Base-by-base conservation (phyloP, 2,113 vertebrate species). In the Cranoglanis bouderius region DNA sequence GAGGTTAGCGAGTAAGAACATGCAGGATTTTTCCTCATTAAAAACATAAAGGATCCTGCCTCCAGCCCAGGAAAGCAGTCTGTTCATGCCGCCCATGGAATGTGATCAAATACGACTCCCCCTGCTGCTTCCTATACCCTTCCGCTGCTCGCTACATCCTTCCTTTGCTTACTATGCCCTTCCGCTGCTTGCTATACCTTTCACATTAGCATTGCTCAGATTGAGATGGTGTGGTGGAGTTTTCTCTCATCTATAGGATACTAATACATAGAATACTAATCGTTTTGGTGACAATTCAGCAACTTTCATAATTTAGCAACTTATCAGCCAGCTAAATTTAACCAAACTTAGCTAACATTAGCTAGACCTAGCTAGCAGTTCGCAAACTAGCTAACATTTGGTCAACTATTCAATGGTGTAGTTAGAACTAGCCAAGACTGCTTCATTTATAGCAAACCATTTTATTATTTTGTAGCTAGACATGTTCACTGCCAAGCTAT, bases 1-100 rank as follows among this genome's bases (percentile, higher is more conserved):
- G 46, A 85, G 75, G 81, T 85, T 88, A 85, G 77, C 90, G 35
- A 83, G 90, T 91, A 59, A 82, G 83, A 88, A 89, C 90, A 88
- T 67, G 90, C 63, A 63, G 35, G 55, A 53, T 46, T 74, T 87
- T 85, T 81, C 57, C 78, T 89, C 82, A 77, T 83, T 82, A 89
- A 85, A 91, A 77, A 57, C 77, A 35, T n/a, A 49, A 87, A 82
- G 63, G 75, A 89, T 87, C 75, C 61, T 86, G 90, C 65, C 82
- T 82, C 55, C 38, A 87, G 87, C 81, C 65, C 80, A 61, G 80
- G 65, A 88, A 89, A 51, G 72, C 32, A 46, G 88, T 89, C 78
- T 89, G 63, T 89, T 86, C 83, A 82, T 85, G 82, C 26, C 65
- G 18, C 59, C 74, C 46, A 80, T 89, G 88, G 32, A 89, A 85